These are phyloP conservation scores for Alaudala cheleensis DNA, from an alignment of 2,113 vertebrate species.

Conservation along the genomic window DNA sequence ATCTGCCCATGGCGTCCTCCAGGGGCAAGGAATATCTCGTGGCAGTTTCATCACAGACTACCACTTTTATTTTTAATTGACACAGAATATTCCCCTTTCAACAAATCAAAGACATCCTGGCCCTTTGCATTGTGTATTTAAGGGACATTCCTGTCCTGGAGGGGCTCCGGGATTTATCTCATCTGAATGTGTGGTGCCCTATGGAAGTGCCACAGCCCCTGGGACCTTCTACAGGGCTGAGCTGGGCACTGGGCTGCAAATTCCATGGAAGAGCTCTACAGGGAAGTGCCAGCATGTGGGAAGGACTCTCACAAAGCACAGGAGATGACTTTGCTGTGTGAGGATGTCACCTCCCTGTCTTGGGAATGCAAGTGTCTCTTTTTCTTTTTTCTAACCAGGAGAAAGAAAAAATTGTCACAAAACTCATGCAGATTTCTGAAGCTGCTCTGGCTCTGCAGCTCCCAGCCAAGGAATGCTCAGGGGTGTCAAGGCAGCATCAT, in stretches of 20 bases:
- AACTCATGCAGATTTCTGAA: background rate
- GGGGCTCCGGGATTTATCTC: background rate
- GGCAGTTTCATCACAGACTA: background rate
- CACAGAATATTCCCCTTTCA: background rate
- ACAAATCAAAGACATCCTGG: background rate
- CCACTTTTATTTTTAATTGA: constrained; percentile 2
- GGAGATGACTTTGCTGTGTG: background rate
- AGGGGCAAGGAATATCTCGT: background rate
- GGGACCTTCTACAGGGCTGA: background rate
- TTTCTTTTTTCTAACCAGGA: background rate
- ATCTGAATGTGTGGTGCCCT: background rate
- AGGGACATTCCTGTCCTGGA: background rate
- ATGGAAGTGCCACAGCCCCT: background rate
- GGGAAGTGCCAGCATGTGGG: background rate
- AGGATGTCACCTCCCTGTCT: background rate
- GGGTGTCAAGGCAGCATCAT: background rate
- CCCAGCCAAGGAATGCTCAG: background rate
- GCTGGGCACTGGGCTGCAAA: background rate
- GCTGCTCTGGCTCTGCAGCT: background rate
- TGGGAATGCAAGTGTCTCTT: background rate
- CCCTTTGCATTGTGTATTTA: background rate
- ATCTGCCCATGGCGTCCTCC: background rate
- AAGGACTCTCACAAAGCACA: background rate
- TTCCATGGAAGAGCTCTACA: background rate
- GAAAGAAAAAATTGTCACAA: background rate